A percentile compares a stretch with the other conserved stretches of the same genome.
Conservation (phyloP, 2,888 invertebrate species). For the Tillus elongatus region DNA sequence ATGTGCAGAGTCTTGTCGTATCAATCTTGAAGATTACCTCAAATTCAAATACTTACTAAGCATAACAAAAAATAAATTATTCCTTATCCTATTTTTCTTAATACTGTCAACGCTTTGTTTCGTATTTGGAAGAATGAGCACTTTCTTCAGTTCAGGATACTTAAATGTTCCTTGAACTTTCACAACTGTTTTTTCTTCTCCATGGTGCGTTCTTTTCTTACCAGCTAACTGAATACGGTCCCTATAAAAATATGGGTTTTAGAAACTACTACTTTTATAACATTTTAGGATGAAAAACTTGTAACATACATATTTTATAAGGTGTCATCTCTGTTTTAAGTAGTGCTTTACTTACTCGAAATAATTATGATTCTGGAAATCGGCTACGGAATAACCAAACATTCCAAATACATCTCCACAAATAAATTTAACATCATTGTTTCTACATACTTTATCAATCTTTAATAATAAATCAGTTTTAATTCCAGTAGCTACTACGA, state of each 20-base stretch:
- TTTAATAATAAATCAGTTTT: constrained; percentile 60
- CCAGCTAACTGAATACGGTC: constrained; percentile 44
- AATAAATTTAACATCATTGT: constrained; percentile 71
- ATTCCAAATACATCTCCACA: constrained; percentile 89
- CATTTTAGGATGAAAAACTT: no score
- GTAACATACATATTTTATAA: constrained; percentile 7
- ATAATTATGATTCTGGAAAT: constrained; percentile 75
- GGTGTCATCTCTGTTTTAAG: no score
- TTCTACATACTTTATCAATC: constrained; percentile 67
- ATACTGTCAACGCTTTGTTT: constrained; percentile 42
- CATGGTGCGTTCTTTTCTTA: constrained; percentile 50
- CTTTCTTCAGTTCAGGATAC: constrained; percentile 55
- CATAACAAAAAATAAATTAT: constrained; percentile 64
- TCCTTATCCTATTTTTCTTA: constrained; percentile 57
- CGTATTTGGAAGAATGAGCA: constrained; percentile 48
- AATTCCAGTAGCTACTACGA: constrained; percentile 74
- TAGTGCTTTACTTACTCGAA: constrained; percentile 73
- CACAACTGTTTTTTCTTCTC: constrained; percentile 46
- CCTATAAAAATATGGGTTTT: constrained; percentile 39
- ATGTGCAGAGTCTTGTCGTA: no score
- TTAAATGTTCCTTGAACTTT: constrained; percentile 56
- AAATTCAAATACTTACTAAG: constrained; percentile 49
- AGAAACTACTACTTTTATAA: no score
- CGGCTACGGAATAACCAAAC: constrained; percentile 85
- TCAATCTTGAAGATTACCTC: no score